Evolutionary conservation across 2,888 invertebrate species (phyloP).

Genomic region (Rugalucina vietnamica): DNA sequence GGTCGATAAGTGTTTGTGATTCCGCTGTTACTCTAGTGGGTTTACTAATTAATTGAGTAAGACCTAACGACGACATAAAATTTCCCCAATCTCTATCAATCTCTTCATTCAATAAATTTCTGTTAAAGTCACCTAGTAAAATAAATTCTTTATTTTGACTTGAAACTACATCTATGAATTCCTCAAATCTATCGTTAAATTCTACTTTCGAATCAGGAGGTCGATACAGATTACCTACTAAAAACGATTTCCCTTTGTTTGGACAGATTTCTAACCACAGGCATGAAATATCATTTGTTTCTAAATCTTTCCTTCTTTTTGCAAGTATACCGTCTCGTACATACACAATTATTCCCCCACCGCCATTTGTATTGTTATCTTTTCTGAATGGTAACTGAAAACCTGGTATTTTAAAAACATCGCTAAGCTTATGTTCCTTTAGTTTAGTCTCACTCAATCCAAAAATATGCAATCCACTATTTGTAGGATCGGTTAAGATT

Average conservation of each 20-base stretch:
- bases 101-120: not conserved
- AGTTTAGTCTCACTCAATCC: not conserved
- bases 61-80: not conserved
- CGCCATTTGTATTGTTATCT: not conserved
- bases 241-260: not conserved
- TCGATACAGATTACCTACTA: not conserved
- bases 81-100: not conserved
- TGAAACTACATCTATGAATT: not conserved
- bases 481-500: not conserved
- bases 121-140: not conserved
- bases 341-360: not conserved
- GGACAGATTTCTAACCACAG: not conserved
- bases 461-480: not conserved
- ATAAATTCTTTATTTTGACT: not conserved
- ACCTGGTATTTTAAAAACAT: not conserved
- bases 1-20: not conserved
- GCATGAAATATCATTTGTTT: constrained; percentile 1
- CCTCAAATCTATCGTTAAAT: not conserved
- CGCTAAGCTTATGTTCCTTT: not conserved
- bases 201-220: not conserved
- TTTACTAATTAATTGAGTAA: not conserved
- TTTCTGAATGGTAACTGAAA: not conserved
- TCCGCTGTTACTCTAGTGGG: not conserved
- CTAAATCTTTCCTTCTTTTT: not conserved
- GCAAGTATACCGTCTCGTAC: not conserved